These are phyloP conservation scores for Propithecus perrieri DNA, from an alignment of 2,797 vertebrate genomes.

Conservation along the genomic window DNA sequence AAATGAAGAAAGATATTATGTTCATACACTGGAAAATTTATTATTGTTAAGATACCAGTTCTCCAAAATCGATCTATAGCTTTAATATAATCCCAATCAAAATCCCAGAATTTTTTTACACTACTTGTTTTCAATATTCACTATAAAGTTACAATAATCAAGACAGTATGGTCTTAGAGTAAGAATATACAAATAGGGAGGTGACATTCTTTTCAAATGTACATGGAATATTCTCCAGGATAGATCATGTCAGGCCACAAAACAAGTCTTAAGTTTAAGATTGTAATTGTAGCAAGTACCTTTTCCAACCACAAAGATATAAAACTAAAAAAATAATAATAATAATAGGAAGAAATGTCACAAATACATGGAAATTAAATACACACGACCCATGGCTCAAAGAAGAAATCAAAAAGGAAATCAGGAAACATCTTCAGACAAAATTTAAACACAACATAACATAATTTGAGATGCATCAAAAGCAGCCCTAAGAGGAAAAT, in stretches of 20 bases:
- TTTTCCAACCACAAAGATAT: neutral
- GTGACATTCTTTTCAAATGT: neutral
- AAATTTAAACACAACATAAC: neutral
- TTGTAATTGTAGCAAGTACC: neutral
- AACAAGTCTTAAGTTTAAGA: neutral
- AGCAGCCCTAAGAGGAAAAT: neutral
- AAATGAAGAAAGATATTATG: neutral
- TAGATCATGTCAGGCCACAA: neutral
- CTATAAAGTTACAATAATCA: neutral
- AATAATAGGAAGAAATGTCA: neutral
- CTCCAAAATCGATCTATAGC: neutral
- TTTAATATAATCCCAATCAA: neutral
- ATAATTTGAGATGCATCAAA: neutral
- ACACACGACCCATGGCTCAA: neutral
- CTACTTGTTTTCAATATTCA: neutral
- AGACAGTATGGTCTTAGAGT: neutral
- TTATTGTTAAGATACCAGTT: neutral
- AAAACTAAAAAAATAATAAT: neutral
- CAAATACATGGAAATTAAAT: neutral
- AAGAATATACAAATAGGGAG: neutral
- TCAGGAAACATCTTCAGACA: neutral
- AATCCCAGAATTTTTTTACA: neutral
- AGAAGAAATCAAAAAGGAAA: neutral
- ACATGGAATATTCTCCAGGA: neutral
- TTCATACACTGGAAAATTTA: neutral